Conservation (phyloP, 2,888 invertebrate genomes). For the Mamestra brassicae region DNA sequence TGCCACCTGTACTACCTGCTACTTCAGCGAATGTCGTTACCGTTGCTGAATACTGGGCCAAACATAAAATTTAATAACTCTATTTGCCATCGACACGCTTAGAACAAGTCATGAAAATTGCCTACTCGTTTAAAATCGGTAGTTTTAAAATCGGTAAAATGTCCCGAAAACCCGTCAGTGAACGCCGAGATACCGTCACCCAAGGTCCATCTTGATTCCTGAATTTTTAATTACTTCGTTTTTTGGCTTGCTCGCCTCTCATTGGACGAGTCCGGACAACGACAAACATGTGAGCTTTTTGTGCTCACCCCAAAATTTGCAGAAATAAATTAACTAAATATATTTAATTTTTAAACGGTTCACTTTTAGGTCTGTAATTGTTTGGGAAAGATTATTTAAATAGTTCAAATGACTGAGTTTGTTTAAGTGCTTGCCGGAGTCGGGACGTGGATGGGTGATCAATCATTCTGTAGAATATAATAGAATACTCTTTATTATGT, state of each 20-base stretch:
- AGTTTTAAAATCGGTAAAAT: background rate
- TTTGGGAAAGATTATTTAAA: conserved; percentile 46
- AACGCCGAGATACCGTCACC: background rate
- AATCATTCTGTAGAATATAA: too few relatives aligned
- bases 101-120: too few relatives aligned
- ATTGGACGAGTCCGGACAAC: conserved; percentile 60
- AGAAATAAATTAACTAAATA: conserved; percentile 63
- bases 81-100: too few relatives aligned
- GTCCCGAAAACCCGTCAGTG: conserved; percentile 45
- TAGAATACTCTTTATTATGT: too few relatives aligned
- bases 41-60: too few relatives aligned
- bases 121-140: too few relatives aligned
- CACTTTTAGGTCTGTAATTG: conserved; percentile 30
- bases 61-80: too few relatives aligned
- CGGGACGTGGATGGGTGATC: background rate
- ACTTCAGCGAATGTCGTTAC: too few relatives aligned
- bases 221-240: conserved; percentile 69
- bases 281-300: conserved; percentile 57
- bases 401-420: conserved; percentile 2
- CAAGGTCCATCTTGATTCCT: conserved; percentile 64
- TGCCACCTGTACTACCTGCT: too few relatives aligned
- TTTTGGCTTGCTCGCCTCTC: conserved; percentile 55
- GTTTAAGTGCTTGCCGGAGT: background rate
- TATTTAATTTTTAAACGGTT: conserved; percentile 61
- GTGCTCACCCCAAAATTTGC: conserved; percentile 42